Conservation (phyloP, 2,113 vertebrate genomes). For the Triplophysa dalaica region DNA sequence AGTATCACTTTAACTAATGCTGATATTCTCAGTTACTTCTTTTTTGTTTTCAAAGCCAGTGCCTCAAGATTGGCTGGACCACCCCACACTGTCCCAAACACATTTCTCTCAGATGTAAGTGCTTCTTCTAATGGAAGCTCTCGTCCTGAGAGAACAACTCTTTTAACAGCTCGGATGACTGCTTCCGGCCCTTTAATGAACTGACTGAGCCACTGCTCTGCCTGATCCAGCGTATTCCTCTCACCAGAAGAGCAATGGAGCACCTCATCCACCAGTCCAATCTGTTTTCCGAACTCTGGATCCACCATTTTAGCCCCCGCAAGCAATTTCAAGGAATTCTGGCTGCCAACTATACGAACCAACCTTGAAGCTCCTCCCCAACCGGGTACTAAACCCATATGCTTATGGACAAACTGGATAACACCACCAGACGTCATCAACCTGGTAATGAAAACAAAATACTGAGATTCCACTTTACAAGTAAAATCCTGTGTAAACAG, state of each 20-base stretch:
- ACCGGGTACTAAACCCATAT: conserved; percentile 91
- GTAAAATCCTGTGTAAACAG: background rate
- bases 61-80: conserved; percentile 86
- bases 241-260: conserved; percentile 61
- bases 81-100: conserved; percentile 90
- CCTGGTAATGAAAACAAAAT: conserved; percentile 68
- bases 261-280: conserved; percentile 79
- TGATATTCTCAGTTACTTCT: conserved; percentile 72
- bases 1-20: too few relatives aligned
- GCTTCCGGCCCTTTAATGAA: conserved; percentile 76
- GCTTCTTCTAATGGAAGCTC: conserved; percentile 84
- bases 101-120: conserved; percentile 81
- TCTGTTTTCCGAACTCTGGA: conserved; percentile 70
- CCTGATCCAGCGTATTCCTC: conserved; percentile 59
- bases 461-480: background rate
- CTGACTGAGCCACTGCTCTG: conserved; percentile 78
- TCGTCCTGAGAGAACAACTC: conserved; percentile 77
- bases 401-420: conserved; percentile 94
- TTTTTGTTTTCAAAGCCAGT: conserved; percentile 76
- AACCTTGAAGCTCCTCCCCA: conserved; percentile 89
- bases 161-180: conserved; percentile 84
- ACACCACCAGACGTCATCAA: conserved; percentile 85
- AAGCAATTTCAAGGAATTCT: conserved; percentile 81
- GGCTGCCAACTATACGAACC: conserved; percentile 77
- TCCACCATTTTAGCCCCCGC: conserved; percentile 73